Conservation (phyloP, 2,113 vertebrate genomes). For the Sminthopsis crassicaudata region DNA sequence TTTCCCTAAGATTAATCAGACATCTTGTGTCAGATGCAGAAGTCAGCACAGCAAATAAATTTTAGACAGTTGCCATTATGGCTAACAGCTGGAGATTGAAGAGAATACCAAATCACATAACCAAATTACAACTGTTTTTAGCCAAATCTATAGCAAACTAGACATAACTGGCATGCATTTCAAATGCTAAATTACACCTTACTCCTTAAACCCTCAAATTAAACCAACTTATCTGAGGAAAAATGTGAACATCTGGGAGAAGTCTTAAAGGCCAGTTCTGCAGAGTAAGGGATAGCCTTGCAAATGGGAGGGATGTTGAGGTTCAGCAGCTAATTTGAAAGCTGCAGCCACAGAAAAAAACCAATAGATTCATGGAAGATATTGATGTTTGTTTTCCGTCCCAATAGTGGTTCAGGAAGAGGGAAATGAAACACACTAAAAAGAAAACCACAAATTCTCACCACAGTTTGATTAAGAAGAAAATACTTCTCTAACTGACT, state of each 20-base stretch:
- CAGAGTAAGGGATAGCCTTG: neutral
- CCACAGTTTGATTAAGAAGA: neutral
- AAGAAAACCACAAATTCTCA: neutral
- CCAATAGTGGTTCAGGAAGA: neutral
- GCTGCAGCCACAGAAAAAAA: neutral
- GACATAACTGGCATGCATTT: neutral
- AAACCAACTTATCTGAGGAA: neutral
- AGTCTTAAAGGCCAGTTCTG: neutral
- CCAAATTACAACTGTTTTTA: neutral
- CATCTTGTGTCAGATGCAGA: neutral
- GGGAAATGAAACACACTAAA: neutral
- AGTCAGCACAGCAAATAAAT: neutral
- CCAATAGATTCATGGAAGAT: neutral
- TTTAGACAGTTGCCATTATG: neutral
- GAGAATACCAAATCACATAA: neutral
- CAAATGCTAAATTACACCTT: neutral
- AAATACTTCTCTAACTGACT: neutral
- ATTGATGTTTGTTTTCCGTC: neutral
- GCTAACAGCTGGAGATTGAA: neutral
- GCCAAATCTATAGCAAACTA: neutral
- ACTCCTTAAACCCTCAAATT: neutral
- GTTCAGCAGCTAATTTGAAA: neutral
- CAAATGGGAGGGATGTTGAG: neutral
- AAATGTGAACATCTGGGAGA: neutral
- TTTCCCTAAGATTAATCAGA: neutral